Evolutionary conservation across 2,888 invertebrate species (phyloP), one percentile per base, ranked within the genome.

Genomic region (Macrophya annulata): DNA sequence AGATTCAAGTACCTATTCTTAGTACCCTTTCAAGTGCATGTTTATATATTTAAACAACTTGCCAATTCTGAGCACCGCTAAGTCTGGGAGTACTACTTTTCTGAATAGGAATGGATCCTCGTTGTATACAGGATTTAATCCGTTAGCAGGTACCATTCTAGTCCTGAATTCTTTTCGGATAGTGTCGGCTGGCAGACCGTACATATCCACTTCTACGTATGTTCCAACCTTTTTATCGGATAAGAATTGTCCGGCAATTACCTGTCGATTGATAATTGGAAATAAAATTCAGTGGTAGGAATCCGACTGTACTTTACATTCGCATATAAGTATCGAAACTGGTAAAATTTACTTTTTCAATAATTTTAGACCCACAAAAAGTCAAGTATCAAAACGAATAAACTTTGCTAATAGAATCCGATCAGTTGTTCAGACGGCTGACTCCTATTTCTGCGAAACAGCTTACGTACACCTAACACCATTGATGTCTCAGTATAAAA

Each of bases 181-280:
- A 8, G 96, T 96, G 90, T 96, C 96, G 3, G 96, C 96, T 4
- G 96, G 96, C 86, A 96, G 92, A 85, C 96, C 96, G 92, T 96
- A 96, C 96, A 96, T 96, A 91, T 96, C 96, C 51, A 96, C 96
- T 91, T 96, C 96, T 31, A 96, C 96, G 91, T 96, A 96, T 4
- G 96, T 96, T n/a, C 96, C 96, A 4, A 96, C 95, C 91, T 96
- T 96, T 90, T 96, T 95, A 89, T 96, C 96, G 0, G 96, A 96
- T 89, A 96, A 94, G 91, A 96, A 96, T 93, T 96, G 96, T 2
- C 96, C 96, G 31, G 96, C 96, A 88, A 96, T 96, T 12, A 96
- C 95, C 95, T 95, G 89, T 12, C 43, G 37, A n/a, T 59, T 15
- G 17, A 31, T 31, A 25, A n/a, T 59, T 15, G 17, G 17, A 4